Base-by-base conservation (phyloP, 2,113 vertebrate species). In the Seriola aureovittata region DNA sequence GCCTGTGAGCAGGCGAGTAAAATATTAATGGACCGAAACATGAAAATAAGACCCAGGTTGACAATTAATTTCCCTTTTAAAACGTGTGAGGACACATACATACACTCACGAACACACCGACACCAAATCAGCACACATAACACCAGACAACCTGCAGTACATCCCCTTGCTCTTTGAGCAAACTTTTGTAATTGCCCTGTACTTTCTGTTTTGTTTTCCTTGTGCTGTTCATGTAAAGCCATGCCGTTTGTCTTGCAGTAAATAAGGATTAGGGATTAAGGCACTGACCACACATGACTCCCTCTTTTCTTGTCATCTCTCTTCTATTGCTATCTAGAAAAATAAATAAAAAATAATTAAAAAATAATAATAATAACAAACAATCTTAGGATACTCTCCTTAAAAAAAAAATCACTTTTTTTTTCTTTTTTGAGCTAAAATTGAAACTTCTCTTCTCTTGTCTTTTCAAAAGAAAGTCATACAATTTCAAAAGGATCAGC, bases 61-160 rank as follows among this genome's bases (percentile, higher is more conserved):
- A 44, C 25, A 68, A 55, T 29, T 67, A 23, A 57, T 57, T 66
- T 76, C 29, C 29, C 7, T n/a, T 59, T 62, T 23, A 48, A 34
- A 60, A 60, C 5, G 2, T 14, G 40, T 16, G 48, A 50, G 16
- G 16, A 19, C 48, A 50, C 17, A 17, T 21, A 52, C 46, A 4
- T 4, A 46, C 44, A 46, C 44, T 16, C 48, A 9, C 6, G 29
- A 29, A 21, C 50, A 21, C 21, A 23, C 46, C 1, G 25, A 52
- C 36, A 48, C 14, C 6, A 52, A 52, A n/a, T 52, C 6, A 52
- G 34, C 19, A 36, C 10, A 4, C 8, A 34, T 44, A 46, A 7
- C 42, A 14, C 38, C 64, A 46, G 14, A 32, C 40, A 46, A 13
- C 14, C 3, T 1, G 38, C 38, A 38, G 38, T 29, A 44, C 64